These are phyloP conservation scores for Patiria miniata DNA, from an alignment of 35 echinoderm and acorn worm genomes.

Conservation along the genomic window DNA sequence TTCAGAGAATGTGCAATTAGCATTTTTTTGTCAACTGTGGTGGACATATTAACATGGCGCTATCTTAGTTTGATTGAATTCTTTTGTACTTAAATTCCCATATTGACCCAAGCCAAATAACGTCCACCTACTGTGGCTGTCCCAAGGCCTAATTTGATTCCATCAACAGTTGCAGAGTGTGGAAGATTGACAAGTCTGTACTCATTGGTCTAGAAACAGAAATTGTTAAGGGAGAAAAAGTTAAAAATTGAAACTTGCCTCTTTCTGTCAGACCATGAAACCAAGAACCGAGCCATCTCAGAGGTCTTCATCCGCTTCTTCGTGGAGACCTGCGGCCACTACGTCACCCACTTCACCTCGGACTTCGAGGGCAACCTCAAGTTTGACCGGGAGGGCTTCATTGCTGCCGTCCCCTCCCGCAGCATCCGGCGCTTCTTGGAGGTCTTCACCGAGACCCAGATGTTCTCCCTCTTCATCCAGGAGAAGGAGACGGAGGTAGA, in stretches of 20 bases:
- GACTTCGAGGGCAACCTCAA: slow-evolving; percentile 59
- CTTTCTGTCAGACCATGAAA: slow-evolving; percentile 61
- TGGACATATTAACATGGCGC: too few relatives aligned
- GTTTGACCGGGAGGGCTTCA: slow-evolving; percentile 84
- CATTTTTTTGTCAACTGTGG: too few relatives aligned
- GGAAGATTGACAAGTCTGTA: too few relatives aligned
- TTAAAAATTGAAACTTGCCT: background rate
- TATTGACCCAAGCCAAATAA: too few relatives aligned
- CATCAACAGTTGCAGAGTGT: too few relatives aligned
- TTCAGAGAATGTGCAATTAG: too few relatives aligned
- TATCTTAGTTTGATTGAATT: too few relatives aligned
- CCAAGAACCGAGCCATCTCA: slow-evolving; percentile 65
- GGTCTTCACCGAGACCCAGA: slow-evolving; percentile 93
- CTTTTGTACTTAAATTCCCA: too few relatives aligned
- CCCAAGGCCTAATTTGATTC: too few relatives aligned
- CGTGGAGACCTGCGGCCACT: slow-evolving; percentile 89
- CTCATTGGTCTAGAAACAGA: too few relatives aligned
- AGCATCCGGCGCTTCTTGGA: slow-evolving; percentile 86
- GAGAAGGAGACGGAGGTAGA: slow-evolving; percentile 89
- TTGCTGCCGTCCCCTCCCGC: slow-evolving; percentile 69
- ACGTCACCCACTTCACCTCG: slow-evolving; percentile 77
- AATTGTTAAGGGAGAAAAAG: too few relatives aligned
- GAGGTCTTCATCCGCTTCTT: slow-evolving; percentile 93
- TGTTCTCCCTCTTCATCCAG: slow-evolving; percentile 98
- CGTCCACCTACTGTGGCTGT: too few relatives aligned